Percentiles rank a stretch among this genome's conserved stretches.
Conservation (phyloP, 2,113 vertebrate genomes). For the Anhinga rufa region DNA sequence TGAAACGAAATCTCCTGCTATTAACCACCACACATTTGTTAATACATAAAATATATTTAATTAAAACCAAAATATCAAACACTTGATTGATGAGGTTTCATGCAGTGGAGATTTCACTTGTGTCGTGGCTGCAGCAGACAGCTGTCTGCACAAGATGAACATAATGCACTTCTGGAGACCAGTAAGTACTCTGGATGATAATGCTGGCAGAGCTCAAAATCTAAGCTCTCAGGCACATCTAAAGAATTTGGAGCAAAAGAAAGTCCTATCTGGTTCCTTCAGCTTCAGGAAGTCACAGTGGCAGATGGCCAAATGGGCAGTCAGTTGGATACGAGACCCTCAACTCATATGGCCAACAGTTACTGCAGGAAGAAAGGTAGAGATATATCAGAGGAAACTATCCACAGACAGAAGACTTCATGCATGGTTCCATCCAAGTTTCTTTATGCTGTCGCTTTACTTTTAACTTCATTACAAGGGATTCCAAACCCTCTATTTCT, state of each 20-base stretch:
- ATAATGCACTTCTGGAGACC: not conserved
- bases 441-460: not conserved
- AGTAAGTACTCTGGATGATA: not conserved
- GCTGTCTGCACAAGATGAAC: not conserved
- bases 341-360: not conserved
- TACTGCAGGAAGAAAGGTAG: not conserved
- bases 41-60: slow-evolving; percentile 13
- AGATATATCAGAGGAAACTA: not conserved
- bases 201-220: not conserved
- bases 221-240: not conserved
- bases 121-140: not conserved
- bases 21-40: not conserved
- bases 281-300: not conserved
- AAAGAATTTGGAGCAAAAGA: not conserved
- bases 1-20: not conserved
- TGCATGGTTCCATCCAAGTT: not conserved
- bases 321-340: not conserved
- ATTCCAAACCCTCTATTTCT: not conserved
- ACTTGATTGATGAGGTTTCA: not conserved
- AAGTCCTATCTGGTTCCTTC: not conserved
- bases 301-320: not conserved
- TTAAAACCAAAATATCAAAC: not conserved
- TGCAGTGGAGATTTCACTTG: not conserved
- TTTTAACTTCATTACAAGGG: not conserved
- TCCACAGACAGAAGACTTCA: not conserved